A percentile compares a stretch with the other conserved stretches of the same genome.
phyloP scores from a whole-genome alignment of 2,888 invertebrate species.

The Malacosoma neustria region DNA sequence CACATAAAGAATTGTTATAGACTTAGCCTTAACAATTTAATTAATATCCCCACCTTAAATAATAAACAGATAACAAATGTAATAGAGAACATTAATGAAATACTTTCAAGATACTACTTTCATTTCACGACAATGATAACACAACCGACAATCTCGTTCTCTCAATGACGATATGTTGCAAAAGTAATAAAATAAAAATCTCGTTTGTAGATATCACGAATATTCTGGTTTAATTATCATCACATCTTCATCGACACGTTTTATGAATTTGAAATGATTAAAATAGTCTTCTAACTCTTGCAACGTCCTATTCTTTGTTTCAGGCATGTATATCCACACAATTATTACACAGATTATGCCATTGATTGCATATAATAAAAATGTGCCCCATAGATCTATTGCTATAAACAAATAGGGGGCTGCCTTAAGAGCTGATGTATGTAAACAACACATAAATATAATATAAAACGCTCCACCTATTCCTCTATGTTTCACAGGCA shows the following conservation, averaged over 20 bases:
- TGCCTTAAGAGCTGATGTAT: slow-evolving; percentile 12
- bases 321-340: slow-evolving; percentile 14
- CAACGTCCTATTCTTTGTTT: slow-evolving; percentile 13
- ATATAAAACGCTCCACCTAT: slow-evolving; percentile 14
- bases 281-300: slow-evolving; percentile 16
- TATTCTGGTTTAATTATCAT: no score
- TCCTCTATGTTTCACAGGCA: slow-evolving; percentile 18
- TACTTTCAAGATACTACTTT: no score
- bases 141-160: no score
- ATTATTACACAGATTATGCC: slow-evolving; percentile 7
- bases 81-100: no score
- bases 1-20: no score
- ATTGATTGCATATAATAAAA: slow-evolving; percentile 11
- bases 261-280: slow-evolving; percentile 5
- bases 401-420: slow-evolving; percentile 13
- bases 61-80: no score
- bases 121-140: no score
- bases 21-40: no score
- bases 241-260: neutral
- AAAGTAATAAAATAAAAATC: no score
- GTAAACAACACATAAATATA: slow-evolving; percentile 9
- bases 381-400: slow-evolving; percentile 14
- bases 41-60: no score
- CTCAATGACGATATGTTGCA: no score
- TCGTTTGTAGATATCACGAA: no score